phyloP scores from a whole-genome alignment of 2,797 vertebrate genomes.

The Acanthornis magna region DNA sequence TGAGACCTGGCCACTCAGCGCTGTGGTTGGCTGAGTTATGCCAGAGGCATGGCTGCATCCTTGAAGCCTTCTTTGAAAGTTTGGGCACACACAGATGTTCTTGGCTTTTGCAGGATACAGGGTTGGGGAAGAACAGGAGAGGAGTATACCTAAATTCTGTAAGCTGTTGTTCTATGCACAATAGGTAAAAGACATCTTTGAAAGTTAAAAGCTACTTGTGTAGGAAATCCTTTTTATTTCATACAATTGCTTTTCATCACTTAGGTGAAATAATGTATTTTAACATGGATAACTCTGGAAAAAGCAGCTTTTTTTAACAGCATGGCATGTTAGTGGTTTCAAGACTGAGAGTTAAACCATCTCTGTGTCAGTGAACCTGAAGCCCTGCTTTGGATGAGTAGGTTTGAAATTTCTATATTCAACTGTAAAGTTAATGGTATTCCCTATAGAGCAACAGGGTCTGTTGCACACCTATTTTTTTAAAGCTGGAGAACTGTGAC shows the following conservation, averaged over 20 bases:
- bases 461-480: background rate
- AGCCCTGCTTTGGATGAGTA: background rate
- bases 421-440: background rate
- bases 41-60: background rate
- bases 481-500: background rate
- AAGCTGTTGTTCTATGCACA: background rate
- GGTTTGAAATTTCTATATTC: background rate
- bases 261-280: background rate
- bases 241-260: background rate
- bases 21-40: background rate
- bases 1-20: background rate
- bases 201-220: background rate
- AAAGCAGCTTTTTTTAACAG: background rate
- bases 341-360: background rate
- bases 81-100: background rate
- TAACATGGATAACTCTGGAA: background rate
- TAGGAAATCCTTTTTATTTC: background rate
- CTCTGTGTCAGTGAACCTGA: background rate
- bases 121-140: background rate
- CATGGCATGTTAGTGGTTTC: fast-evolving
- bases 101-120: background rate
- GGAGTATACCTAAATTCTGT: background rate
- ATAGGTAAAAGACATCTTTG: background rate
- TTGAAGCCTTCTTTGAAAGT: background rate
- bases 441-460: background rate